These are phyloP conservation scores for Helicoverpa armigera DNA, from an alignment of 1,140 invertebrate species.

Conservation along the genomic window DNA sequence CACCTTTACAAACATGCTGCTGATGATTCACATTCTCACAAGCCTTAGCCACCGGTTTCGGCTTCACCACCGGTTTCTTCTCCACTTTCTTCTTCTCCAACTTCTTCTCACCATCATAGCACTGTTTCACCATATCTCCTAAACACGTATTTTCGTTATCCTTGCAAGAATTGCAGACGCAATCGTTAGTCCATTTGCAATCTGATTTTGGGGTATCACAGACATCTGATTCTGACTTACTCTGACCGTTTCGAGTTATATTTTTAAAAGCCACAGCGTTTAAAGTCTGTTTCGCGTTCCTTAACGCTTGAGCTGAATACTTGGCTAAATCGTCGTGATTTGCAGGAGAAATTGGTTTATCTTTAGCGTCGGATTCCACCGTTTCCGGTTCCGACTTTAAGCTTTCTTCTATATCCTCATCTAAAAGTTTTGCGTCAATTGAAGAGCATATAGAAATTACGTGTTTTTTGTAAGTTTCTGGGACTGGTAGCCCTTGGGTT, in stretches of 20 bases:
- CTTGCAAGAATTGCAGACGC: conserved; percentile 71
- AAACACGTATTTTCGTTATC: conserved; percentile 63
- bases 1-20: conserved; percentile 82
- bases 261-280: conserved; percentile 79
- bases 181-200: conserved; percentile 81
- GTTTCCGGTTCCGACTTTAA: conserved; percentile 61
- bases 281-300: conserved; percentile 76
- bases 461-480: conserved; percentile 78
- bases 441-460: conserved; percentile 76
- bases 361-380: conserved; percentile 31
- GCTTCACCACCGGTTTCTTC: conserved; percentile 57
- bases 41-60: conserved; percentile 58
- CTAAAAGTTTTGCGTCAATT: conserved; percentile 75
- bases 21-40: conserved; percentile 76
- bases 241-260: conserved; percentile 69
- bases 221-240: conserved; percentile 73
- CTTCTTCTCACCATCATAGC: conserved; percentile 58
- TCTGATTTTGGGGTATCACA: conserved; percentile 76
- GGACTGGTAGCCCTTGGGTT: conserved; percentile 74
- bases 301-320: conserved; percentile 78
- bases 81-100: conserved; percentile 61
- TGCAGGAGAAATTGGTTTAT: conserved; percentile 56
- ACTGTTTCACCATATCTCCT: conserved; percentile 71
- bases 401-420: conserved; percentile 75
- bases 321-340: conserved; percentile 77